Evolutionary conservation across 2,797 vertebrate species (phyloP).

Genomic region (Sparidentex hasta): DNA sequence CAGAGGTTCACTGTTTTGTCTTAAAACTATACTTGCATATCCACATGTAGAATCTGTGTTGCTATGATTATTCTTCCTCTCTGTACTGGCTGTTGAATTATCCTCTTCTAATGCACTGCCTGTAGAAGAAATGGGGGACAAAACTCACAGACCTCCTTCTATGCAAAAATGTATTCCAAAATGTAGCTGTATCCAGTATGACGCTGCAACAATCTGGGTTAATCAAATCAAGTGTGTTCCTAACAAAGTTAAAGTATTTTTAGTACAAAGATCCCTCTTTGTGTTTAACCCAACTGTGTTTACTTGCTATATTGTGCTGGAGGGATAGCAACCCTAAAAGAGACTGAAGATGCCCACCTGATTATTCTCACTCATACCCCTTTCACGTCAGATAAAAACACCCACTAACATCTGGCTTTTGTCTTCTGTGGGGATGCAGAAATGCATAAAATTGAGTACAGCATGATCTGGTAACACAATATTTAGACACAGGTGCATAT

Average conservation of each 20-base stretch:
- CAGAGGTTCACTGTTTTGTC: neutral
- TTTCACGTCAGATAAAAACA: too few species aligned
- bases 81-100: neutral
- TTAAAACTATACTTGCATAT: neutral
- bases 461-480: too few species aligned
- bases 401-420: too few species aligned
- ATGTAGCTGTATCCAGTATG: neutral
- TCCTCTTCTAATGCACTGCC: neutral
- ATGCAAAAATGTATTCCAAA: neutral
- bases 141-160: neutral
- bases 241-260: conserved; percentile 9
- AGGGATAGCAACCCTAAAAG: neutral
- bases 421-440: too few species aligned
- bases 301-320: neutral
- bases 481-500: too few species aligned
- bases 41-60: neutral
- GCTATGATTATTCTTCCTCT: neutral
- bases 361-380: neutral
- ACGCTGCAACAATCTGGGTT: neutral
- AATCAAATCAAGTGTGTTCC: neutral
- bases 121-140: neutral
- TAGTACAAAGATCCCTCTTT: neutral
- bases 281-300: neutral
- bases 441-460: too few species aligned
- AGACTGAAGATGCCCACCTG: neutral